Conservation (phyloP, 2,113 vertebrate genomes). For the Gambusia holbrooki region DNA sequence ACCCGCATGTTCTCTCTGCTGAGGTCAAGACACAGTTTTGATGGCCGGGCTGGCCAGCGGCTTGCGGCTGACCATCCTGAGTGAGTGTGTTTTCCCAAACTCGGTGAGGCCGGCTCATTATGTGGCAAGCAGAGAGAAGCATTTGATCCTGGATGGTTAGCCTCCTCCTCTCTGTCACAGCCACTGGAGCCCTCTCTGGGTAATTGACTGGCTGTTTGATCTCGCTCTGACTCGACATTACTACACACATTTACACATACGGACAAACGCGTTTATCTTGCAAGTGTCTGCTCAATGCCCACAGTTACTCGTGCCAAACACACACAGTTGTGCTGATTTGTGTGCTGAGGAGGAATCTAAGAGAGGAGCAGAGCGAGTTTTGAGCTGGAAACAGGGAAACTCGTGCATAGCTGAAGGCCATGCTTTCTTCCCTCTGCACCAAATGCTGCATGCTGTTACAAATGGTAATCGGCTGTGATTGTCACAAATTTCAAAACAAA, state of each 20-base stretch:
- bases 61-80: slow-evolving; percentile 54
- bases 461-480: slow-evolving; percentile 80
- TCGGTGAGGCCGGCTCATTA: slow-evolving; percentile 45
- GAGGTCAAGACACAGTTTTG: slow-evolving; percentile 47
- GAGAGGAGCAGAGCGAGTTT: slow-evolving; percentile 64
- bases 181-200: slow-evolving; percentile 77
- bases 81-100: slow-evolving; percentile 45
- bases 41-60: slow-evolving; percentile 22
- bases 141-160: slow-evolving; percentile 70
- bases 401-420: slow-evolving; percentile 75
- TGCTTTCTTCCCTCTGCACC: slow-evolving; percentile 69
- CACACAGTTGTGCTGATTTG: slow-evolving; percentile 69
- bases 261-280: slow-evolving; percentile 36
- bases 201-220: slow-evolving; percentile 72
- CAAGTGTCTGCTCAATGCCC: slow-evolving; percentile 26
- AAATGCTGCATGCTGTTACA: slow-evolving; percentile 75
- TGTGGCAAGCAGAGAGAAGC: slow-evolving; percentile 64
- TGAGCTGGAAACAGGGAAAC: slow-evolving; percentile 74
- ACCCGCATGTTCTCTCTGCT: slow-evolving; percentile 24
- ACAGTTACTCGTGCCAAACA: neutral
- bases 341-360: slow-evolving; percentile 61
- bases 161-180: slow-evolving; percentile 64
- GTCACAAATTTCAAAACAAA: slow-evolving; percentile 82
- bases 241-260: slow-evolving; percentile 49
- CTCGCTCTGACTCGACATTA: slow-evolving; percentile 58